Base-by-base conservation (phyloP, 1,140 invertebrate genomes). In the Orchesella cincta region DNA sequence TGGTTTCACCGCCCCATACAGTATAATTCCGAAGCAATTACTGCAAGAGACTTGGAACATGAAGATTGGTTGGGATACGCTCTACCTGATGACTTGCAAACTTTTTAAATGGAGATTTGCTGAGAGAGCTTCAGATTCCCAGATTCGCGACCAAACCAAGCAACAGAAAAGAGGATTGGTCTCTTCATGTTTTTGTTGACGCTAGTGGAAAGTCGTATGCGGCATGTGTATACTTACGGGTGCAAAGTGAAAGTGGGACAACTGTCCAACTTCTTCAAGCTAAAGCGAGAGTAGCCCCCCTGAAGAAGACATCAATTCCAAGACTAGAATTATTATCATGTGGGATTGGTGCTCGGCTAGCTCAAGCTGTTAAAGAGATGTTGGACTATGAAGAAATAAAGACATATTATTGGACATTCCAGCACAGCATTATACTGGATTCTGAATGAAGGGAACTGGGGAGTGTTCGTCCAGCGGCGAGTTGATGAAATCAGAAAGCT, bases 401-500 rank as follows among this genome's bases (percentile, higher is more conserved):
- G 3, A 26, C 26, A 14, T 3, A 8, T 26, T 57, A n/a, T 26
- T 67, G 62, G 62, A 67, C 28, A 67, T n/a, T 67, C 62, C 12
- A 12, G 26, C 2, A 31, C 28, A 18, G 62, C 62, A 14, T 23
- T 67, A 12, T 3, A 8, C 8, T 67, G 62, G 62, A 67, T 67
- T 0, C 72, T 67, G 54, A 16, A 31, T 20, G 78, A 80, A 1
- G 75, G 74, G n/a, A 29, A 20, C 29, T 82, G 79, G 79, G 54
- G 5, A 16, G 39, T 62, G 14, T 81, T 81, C 74, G 80, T 81
- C 2, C 2, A 18, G 2, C 80, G 80, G 33, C 33, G 78, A 39
- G 76, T 79, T 8, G 36, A 81, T 62, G 76, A 80, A 62, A 82
- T 82, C n/a, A 18, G 64, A 29, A 5, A 67, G 28, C 12, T 31